A percentile compares a stretch with the other conserved stretches of the same genome.
phyloP scores from a whole-genome alignment of 2,113 vertebrate species.

The Ia io region DNA sequence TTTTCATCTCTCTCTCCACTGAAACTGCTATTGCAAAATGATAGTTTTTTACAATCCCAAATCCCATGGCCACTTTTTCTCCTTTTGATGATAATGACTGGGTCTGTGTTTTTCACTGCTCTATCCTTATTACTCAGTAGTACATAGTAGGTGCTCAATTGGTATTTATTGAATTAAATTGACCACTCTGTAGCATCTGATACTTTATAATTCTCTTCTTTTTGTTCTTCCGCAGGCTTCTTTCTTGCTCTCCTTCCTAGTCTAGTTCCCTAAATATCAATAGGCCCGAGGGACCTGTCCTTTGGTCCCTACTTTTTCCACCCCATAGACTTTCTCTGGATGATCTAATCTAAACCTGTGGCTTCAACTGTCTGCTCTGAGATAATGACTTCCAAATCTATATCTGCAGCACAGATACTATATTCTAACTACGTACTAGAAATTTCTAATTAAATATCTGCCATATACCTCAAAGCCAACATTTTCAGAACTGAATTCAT shows the following conservation, averaged over 20 bases:
- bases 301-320: not conserved
- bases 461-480: not conserved
- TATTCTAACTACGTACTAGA: not conserved
- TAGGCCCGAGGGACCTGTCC: not conserved
- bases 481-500: not conserved
- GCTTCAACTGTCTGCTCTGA: not conserved
- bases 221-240: not conserved
- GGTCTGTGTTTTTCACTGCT: not conserved
- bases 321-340: not conserved
- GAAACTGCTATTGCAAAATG: not conserved
- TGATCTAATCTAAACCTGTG: not conserved
- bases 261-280: not conserved
- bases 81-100: not conserved
- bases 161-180: not conserved
- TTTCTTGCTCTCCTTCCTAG: not conserved
- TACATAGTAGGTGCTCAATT: not conserved
- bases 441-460: not conserved
- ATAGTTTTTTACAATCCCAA: not conserved
- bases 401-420: not conserved
- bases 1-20: not conserved
- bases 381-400: not conserved
- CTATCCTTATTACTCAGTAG: not conserved
- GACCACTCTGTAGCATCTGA: not conserved
- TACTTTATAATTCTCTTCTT: not conserved
- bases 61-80: not conserved